Base-by-base conservation (phyloP, 2,888 invertebrate species). In the Agrypnus murinus region DNA sequence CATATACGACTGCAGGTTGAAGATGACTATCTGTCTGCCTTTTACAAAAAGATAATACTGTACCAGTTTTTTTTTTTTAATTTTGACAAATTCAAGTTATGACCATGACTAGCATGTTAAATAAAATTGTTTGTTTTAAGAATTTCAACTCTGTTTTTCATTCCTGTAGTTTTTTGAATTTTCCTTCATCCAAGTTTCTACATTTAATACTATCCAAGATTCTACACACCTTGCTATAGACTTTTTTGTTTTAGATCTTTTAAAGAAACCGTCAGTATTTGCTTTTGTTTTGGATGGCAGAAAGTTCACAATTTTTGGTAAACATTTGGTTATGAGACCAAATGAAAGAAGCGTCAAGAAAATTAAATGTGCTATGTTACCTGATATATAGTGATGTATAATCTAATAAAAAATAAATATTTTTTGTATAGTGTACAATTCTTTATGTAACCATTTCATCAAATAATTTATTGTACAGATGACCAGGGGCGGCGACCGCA, bases 321-420 rank as follows among this genome's bases (percentile, higher is more conserved):
- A 94, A 84, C 92, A 94, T 82, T 87, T 97, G 60, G 88, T 89
- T 77, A 89, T 91, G n/a, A 88, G 92, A 72, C 92, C 96, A 0
- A 92, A 92, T 1, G 96, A 96, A 77, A 87, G 96, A 74, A 92
- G 93, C 9, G 91, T 91, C 0, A 95, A 93, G 79, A 96, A 95
- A 85, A 89, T 95, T 55, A 96, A 95, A 84, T 88, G 86, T 60
- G 89, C 88, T 78, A 87, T 90, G 74, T 84, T 88, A 76, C 90
- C 91, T 9, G 90, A 92, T 82, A 86, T 92, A 75, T 90, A 81
- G 82, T 55, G 36, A 17, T 10, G 25, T 43, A n/a, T n/a, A n/a
- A n/a, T n/a, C n/a, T n/a, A n/a, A n/a, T n/a, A n/a, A n/a, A n/a
- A n/a, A n/a, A n/a, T n/a, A n/a, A n/a, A n/a, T n/a, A n/a, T n/a